A percentile compares a stretch with the other conserved stretches of the same genome.
Evolutionary conservation across 1,140 invertebrate genomes (phyloP).

Genomic region (Plectus sambesii): DNA sequence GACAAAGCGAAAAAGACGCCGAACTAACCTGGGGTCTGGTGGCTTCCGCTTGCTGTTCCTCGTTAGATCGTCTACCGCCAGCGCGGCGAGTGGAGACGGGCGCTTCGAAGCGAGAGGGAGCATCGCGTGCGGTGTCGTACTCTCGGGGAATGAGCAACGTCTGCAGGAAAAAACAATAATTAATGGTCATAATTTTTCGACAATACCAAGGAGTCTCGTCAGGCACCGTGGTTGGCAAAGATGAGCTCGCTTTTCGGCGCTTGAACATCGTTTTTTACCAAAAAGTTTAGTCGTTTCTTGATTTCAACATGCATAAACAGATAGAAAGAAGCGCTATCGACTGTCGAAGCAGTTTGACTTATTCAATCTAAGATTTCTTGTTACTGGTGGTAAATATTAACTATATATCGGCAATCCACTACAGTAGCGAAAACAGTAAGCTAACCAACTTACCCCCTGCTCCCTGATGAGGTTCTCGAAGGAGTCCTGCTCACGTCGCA

Average conservation of each 20-base stretch:
- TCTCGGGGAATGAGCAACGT: conserved; percentile 38
- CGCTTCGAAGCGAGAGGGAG: conserved; percentile 20
- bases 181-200: not conserved
- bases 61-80: too few species aligned
- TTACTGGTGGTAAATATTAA: not conserved
- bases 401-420: not conserved
- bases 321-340: too few species aligned
- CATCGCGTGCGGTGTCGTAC: conserved; percentile 32
- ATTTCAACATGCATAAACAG: too few species aligned
- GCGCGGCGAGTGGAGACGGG: too few species aligned
- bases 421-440: not conserved
- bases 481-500: conserved; percentile 28
- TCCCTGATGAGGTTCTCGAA: conserved; percentile 34
- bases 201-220: not conserved
- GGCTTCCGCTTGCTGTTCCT: too few species aligned
- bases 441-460: conserved; percentile 21
- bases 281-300: not conserved
- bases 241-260: too few species aligned
- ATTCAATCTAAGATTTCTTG: too few species aligned
- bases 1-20: too few species aligned
- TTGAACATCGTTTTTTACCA: too few species aligned
- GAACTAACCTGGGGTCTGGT: too few species aligned
- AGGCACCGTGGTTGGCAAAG: too few species aligned
- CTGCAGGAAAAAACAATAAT: conserved; percentile 25
- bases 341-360: not conserved